Percentiles rank a stretch among this genome's conserved stretches.
These are phyloP conservation scores for Oreochromis grahami DNA, from an alignment of 2,797 vertebrate genomes.

Conservation along the genomic window DNA sequence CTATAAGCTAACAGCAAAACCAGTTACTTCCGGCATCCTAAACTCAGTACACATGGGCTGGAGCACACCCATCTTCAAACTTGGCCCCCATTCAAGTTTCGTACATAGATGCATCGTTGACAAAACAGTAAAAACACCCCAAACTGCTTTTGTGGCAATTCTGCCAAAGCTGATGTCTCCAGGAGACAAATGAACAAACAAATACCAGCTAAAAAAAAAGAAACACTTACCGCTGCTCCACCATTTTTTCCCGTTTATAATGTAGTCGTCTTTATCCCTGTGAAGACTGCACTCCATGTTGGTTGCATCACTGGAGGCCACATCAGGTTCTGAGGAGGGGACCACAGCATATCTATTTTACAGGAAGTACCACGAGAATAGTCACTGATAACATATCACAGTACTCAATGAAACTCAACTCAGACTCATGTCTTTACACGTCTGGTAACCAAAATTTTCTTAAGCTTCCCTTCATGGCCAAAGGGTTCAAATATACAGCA, in stretches of 20 bases:
- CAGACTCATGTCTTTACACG: neutral
- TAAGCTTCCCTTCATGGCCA: neutral
- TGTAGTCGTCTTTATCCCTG: slow-evolving; percentile 72
- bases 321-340: slow-evolving; percentile 81
- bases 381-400: neutral
- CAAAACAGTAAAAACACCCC: neutral
- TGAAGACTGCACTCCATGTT: slow-evolving; percentile 86
- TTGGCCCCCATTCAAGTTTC: neutral
- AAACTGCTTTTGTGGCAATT: neutral
- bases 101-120: neutral
- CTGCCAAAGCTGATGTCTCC: neutral
- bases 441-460: neutral
- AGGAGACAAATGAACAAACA: neutral
- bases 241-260: slow-evolving; percentile 92
- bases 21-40: accelerated
- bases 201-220: neutral
- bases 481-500: neutral
- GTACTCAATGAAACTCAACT: neutral
- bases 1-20: neutral
- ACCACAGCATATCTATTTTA: neutral
- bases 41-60: neutral
- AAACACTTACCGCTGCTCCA: slow-evolving; percentile 90
- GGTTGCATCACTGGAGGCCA: slow-evolving; percentile 92
- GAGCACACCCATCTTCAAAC: neutral
- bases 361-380: neutral